Base-by-base conservation (phyloP, 1,140 invertebrate species). In the Nasonia vitripennis region DNA sequence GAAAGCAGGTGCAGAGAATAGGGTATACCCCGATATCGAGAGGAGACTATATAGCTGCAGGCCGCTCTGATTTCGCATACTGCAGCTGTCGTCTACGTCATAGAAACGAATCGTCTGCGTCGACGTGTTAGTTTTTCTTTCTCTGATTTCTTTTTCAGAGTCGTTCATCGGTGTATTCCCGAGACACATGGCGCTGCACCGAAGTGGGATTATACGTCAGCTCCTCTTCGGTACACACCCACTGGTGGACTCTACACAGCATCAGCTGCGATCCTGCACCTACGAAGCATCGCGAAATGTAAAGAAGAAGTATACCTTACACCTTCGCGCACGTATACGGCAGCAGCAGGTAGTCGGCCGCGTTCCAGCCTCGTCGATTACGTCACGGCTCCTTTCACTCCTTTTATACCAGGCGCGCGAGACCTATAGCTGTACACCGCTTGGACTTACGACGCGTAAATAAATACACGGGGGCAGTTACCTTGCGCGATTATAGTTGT, bases 321-420 rank as follows among this genome's bases (percentile, higher is more conserved):
- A 85, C 62, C 79, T 86, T 86, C 23, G 23, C 4, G 68, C 81
- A 80, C 81, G 84, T 37, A 17, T 70, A 45, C 41, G 41, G 6
- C 17, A 14, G 34, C 14, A 14, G 78, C 78, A 37, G 34, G 17
- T 68, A 45, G 75, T 51, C 75, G 45, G 17, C 48, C 75, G 74
- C 48, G 48, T 77, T 77, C 74, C 17, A 45, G 23, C 48, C 10
- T 62, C 71, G 71, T 23, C 82, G 79, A 45, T 87, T 80, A 74
- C 85, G 81, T 83, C 85, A 82, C 41, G 41, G 48, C 70, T 87
- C 87, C 87, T 87, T 87, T 87, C 87, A 87, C 87, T 87, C 87
- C 87, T 86, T 86, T 86, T 86, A 78, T 17, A 86, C 70, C 4
- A 2, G 11, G 41, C 27, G 34, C 34, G 34, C 34, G 34, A 3